phyloP scores from a whole-genome alignment of 2,888 invertebrate species.

The Belgica antarctica region DNA sequence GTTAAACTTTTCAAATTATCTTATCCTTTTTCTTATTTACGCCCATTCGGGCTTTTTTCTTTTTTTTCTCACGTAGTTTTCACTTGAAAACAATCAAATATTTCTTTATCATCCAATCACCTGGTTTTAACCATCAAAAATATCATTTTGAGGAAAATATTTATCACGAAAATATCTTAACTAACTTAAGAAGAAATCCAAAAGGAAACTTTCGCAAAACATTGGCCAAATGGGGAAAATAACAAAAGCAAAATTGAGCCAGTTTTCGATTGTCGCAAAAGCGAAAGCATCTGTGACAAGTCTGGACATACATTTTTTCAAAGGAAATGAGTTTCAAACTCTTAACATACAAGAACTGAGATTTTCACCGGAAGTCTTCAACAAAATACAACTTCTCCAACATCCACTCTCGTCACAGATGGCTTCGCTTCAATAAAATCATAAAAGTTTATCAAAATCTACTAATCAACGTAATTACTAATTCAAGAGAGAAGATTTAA shows the following conservation, averaged over 20 bases:
- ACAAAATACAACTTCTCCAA: too few relatives aligned
- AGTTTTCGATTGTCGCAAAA: too few relatives aligned
- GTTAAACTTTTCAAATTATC: constrained; percentile 10
- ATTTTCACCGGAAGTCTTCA: too few relatives aligned
- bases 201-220: constrained; percentile 8
- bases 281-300: too few relatives aligned
- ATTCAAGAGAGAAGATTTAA: neutral
- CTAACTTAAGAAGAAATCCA: constrained; percentile 1
- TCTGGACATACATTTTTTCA: too few relatives aligned
- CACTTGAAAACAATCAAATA: neutral
- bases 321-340: too few relatives aligned
- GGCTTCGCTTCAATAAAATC: too few relatives aligned
- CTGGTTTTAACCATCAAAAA: too few relatives aligned
- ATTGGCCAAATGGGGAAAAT: neutral
- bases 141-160: neutral
- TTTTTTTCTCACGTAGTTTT: neutral
- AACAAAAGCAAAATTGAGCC: neutral
- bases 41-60: neutral
- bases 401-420: too few relatives aligned
- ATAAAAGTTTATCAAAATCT: neutral
- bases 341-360: too few relatives aligned
- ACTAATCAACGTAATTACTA: too few relatives aligned
- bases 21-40: neutral
- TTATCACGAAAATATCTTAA: constrained; percentile 11
- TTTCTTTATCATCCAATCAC: too few relatives aligned